These are phyloP conservation scores for Acrobasis consociella DNA, from an alignment of 2,888 invertebrate genomes.

Conservation along the genomic window DNA sequence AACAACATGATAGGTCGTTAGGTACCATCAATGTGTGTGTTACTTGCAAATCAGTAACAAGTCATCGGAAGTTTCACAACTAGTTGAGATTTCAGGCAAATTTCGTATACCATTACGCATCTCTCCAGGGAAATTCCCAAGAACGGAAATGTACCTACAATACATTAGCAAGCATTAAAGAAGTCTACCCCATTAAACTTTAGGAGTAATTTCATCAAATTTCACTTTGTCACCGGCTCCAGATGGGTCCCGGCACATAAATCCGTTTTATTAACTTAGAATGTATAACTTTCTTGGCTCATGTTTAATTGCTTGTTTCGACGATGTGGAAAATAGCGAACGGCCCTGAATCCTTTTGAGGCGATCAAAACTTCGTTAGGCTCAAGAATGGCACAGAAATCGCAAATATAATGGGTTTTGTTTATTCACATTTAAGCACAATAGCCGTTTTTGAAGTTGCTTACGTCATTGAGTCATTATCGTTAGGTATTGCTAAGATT, in stretches of 20 bases:
- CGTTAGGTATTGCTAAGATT: not conserved
- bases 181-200: constrained; percentile 73
- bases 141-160: not conserved
- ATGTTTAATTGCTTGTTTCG: constrained; percentile 68
- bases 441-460: not conserved
- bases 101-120: constrained; percentile 3
- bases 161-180: constrained; percentile 38
- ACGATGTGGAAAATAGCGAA: constrained; percentile 54
- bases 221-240: constrained; percentile 73
- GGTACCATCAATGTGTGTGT: no score
- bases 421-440: constrained; percentile 4
- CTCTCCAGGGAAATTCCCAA: not conserved
- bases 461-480: constrained; percentile 10
- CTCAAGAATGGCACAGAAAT: not conserved
- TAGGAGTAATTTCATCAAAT: constrained; percentile 75
- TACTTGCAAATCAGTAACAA: no score
- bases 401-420: not conserved
- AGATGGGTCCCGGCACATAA: constrained; percentile 74
- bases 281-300: constrained; percentile 69
- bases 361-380: constrained; percentile 19
- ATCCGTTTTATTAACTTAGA: constrained; percentile 75
- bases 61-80: no score
- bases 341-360: constrained; percentile 37
- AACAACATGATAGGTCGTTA: no score
- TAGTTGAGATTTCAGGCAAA: no score